Percentiles rank a stretch among this genome's conserved stretches.
Conservation (phyloP, 2,113 vertebrate genomes). For the Hepsetus odoe region DNA sequence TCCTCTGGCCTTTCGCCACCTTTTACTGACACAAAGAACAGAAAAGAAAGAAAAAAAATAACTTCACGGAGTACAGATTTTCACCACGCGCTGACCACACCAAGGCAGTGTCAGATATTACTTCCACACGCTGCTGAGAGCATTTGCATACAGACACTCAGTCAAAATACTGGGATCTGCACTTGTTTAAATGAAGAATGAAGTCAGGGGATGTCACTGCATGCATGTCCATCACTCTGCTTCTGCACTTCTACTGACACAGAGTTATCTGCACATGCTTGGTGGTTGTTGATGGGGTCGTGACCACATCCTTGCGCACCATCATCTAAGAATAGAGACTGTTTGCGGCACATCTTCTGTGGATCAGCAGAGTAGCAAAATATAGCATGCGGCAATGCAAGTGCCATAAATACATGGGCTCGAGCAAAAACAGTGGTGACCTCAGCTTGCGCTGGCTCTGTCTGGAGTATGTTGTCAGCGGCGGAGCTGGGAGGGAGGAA, state of each 20-base stretch:
- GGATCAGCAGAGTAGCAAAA: conserved; percentile 35
- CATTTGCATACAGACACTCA: neutral
- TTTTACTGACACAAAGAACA: conserved; percentile 58
- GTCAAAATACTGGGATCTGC: neutral
- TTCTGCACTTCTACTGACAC: neutral
- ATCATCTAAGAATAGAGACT: conserved; percentile 7
- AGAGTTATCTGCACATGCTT: neutral
- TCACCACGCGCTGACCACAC: conserved; percentile 59
- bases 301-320: neutral
- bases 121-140: conserved; percentile 46
- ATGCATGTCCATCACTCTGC: neutral
- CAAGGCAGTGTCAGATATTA: conserved; percentile 54
- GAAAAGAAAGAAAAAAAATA: neutral
- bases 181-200: conserved; percentile 9
- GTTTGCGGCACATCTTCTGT: conserved; percentile 26
- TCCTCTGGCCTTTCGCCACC: conserved; percentile 68
- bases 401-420: conserved; percentile 23
- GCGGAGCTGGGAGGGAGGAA: neutral
- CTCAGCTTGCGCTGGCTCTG: conserved; percentile 5
- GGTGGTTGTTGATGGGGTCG: neutral
- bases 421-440: conserved; percentile 16
- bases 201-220: neutral
- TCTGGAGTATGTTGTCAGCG: conserved; percentile 13
- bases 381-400: conserved; percentile 39
- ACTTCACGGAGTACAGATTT: conserved; percentile 47